Conservation (phyloP, 2,888 invertebrate genomes). For the Dione juno region DNA sequence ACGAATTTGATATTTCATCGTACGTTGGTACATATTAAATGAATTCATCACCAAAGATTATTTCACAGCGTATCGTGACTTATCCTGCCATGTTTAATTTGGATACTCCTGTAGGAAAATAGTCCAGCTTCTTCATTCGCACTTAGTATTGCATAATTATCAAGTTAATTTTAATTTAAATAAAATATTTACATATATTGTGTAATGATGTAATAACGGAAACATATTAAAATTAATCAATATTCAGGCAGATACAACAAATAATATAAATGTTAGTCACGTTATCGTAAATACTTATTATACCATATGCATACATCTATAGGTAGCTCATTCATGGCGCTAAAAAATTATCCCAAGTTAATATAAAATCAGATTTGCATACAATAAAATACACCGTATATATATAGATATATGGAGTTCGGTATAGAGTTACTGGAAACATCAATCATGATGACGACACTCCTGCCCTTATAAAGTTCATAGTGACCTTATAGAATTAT, state of each 20-base stretch:
- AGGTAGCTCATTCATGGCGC: constrained; percentile 37
- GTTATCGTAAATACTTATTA: constrained; percentile 24
- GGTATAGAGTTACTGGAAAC: constrained; percentile 43
- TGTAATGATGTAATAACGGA: constrained; percentile 10
- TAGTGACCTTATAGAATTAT: constrained; percentile 29
- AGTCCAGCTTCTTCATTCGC: too few species aligned
- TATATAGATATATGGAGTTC: constrained; percentile 48
- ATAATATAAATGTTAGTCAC: constrained; percentile 32
- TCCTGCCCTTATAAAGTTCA: constrained; percentile 38
- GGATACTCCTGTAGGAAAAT: too few species aligned
- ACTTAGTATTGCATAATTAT: too few species aligned
- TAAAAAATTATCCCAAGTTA: constrained; percentile 43
- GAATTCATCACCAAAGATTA: not conserved
- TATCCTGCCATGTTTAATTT: too few species aligned
- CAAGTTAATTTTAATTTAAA: too few species aligned
- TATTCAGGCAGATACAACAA: not conserved
- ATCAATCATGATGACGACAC: constrained; percentile 45
- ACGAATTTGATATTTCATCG: not conserved
- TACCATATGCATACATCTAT: constrained; percentile 29
- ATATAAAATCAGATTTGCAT: constrained; percentile 49
- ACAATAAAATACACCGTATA: constrained; percentile 51
- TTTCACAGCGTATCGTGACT: not conserved
- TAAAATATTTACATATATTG: too few species aligned
- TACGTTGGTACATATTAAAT: not conserved
- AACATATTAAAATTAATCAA: not conserved